Evolutionary conservation across 2,888 invertebrate genomes (phyloP).

Genomic region (Nemurella pictetii): DNA sequence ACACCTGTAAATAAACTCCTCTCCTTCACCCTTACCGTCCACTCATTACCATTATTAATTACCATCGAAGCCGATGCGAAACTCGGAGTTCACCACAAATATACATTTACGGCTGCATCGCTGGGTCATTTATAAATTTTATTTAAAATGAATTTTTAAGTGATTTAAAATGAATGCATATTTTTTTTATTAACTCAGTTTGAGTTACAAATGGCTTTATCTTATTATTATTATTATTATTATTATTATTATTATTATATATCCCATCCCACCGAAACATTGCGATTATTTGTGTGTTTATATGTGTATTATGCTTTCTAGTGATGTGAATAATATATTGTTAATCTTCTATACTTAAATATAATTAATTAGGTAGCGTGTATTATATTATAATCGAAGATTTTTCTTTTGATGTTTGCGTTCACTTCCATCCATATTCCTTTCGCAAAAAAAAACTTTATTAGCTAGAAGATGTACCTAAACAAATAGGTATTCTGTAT

Average conservation of each 20-base stretch:
- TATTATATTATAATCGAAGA: no score
- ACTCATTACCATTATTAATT: neutral
- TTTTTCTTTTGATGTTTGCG: no score
- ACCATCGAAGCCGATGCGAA: neutral
- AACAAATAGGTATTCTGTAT: no score
- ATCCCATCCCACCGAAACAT: neutral
- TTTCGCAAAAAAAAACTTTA: no score
- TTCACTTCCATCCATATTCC: no score
- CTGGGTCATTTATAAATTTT: neutral
- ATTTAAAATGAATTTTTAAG: neutral
- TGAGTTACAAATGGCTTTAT: conserved; percentile 11
- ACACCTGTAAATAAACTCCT: neutral
- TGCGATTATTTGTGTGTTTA: neutral
- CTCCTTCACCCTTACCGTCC: neutral
- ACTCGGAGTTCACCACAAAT: neutral
- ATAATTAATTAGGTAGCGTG: no score
- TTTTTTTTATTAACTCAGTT: neutral
- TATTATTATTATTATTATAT: neutral
- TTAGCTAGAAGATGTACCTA: no score
- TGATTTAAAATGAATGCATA: neutral
- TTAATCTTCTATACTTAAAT: neutral
- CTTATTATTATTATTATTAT: neutral
- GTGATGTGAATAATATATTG: neutral
- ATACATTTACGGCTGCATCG: neutral
- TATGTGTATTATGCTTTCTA: neutral